Conservation (phyloP, 2,113 vertebrate species). For the Nesoenas mayeri region DNA sequence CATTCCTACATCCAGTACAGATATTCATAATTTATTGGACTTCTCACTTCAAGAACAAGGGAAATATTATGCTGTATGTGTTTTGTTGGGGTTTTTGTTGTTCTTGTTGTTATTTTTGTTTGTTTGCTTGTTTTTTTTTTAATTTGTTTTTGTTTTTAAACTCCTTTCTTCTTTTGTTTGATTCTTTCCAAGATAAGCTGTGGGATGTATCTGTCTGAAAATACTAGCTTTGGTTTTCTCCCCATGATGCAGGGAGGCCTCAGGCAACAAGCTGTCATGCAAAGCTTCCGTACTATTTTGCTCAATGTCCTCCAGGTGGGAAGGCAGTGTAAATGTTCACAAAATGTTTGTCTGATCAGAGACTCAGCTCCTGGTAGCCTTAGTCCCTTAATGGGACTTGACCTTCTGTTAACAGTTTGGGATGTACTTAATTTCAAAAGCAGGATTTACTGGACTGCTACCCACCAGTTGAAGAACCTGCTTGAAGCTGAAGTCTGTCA, state of each 20-base stretch:
- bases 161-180: not conserved
- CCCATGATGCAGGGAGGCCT: not conserved
- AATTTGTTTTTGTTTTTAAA: not conserved
- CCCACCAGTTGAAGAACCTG: not conserved
- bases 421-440: not conserved
- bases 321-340: not conserved
- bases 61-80: not conserved
- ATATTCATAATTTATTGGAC: not conserved
- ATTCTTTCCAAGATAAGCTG: not conserved
- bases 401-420: not conserved
- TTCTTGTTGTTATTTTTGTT: too few species aligned
- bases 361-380: not conserved
- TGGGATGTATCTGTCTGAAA: not conserved
- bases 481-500: not conserved
- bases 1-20: not conserved
- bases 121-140: too few species aligned
- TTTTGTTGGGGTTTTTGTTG: too few species aligned
- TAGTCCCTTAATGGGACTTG: not conserved
- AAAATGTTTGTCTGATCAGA: not conserved
- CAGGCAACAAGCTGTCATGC: not conserved
- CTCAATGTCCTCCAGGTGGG: not conserved
- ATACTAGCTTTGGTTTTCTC: not conserved
- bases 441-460: not conserved
- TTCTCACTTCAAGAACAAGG: not conserved
- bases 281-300: not conserved